Evolutionary conservation across 2,113 vertebrate genomes (phyloP), one percentile per base, ranked within the genome.

Genomic region (Callipepla squamata): DNA sequence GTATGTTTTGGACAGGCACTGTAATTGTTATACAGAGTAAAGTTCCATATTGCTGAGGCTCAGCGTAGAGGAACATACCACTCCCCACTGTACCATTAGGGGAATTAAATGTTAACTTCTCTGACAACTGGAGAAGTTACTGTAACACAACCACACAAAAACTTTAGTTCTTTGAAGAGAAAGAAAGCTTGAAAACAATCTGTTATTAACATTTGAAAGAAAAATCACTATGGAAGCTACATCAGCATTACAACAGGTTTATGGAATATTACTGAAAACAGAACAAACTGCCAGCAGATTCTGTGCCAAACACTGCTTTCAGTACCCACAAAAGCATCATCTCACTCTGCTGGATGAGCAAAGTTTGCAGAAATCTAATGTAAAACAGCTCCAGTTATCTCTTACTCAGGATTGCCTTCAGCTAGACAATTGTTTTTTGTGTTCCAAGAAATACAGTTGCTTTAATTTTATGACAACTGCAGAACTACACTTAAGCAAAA

Each of bases 1-100:
- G 85, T 82, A 90, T 66, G 74, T 94, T 96, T 91, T 0, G 11
- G 85, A 94, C 90, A 95, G 93, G 78, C 91, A 92, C 67, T 82
- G 74, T 83, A 96, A 96, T 96, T 96, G 81, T 82, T 87, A 83
- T 59, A 95, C 72, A 92, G 77, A 96, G 66, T 57, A 96, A 94
- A 88, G 58, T 82, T 66, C 76, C 58, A 40, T 47, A 78, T 81
- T 70, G 85, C 74, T 80, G 68, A 93, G 87, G 34, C 79, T 87
- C 3, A 1, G 72, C 69, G 65, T 13, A 53, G 75, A 67, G 67
- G 85, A n/a, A 78, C 83, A 94, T 53, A 86, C 87, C 85, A 61
- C 55, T 87, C 92, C 92, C 94, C 51, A 78, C 53, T 6, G 9
- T 30, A 88, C 77, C 50, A 94, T 89, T 92, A 95, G 68, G 88